These are phyloP conservation scores for Callosobruchus maculatus DNA, from an alignment of 2,888 invertebrate genomes.

Conservation along the genomic window DNA sequence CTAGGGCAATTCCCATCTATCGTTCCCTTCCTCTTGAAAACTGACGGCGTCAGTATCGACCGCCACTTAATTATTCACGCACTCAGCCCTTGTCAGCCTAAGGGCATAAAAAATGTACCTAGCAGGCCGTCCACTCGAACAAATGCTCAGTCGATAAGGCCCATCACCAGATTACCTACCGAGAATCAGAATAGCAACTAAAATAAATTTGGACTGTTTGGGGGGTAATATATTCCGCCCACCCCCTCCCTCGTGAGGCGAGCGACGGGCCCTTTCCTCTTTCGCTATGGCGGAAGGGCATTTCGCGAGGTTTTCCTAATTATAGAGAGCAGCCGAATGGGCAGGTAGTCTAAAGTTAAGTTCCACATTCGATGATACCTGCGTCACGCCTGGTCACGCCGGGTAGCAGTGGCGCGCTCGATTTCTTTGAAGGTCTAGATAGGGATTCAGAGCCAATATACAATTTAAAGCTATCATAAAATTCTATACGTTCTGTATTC, in stretches of 20 bases:
- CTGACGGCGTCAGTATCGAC: neutral
- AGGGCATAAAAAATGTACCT: neutral
- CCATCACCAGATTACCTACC: neutral
- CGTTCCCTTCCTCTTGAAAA: neutral
- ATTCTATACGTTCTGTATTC: no score
- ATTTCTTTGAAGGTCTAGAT: no score
- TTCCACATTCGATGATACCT: no score
- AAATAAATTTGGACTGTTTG: neutral
- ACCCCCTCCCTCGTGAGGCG: constrained; percentile 14
- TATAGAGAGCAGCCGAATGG: constrained; percentile 24
- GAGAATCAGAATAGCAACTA: neutral
- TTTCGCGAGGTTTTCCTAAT: constrained; percentile 28
- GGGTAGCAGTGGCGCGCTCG: no score
- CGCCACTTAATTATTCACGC: neutral
- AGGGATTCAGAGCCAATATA: no score
- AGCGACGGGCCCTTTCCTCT: constrained; percentile 7
- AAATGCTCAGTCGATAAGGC: neutral
- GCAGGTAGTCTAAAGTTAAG: constrained; percentile 25
- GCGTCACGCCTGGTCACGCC: no score
- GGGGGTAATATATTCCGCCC: neutral
- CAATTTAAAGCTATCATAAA: no score
- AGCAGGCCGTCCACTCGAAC: neutral
- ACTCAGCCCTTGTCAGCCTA: neutral
- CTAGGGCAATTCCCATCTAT: no score
- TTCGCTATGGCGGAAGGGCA: constrained; percentile 17